phyloP scores from a whole-genome alignment of 2,888 invertebrate genomes.

The Fabriciana adippe region DNA sequence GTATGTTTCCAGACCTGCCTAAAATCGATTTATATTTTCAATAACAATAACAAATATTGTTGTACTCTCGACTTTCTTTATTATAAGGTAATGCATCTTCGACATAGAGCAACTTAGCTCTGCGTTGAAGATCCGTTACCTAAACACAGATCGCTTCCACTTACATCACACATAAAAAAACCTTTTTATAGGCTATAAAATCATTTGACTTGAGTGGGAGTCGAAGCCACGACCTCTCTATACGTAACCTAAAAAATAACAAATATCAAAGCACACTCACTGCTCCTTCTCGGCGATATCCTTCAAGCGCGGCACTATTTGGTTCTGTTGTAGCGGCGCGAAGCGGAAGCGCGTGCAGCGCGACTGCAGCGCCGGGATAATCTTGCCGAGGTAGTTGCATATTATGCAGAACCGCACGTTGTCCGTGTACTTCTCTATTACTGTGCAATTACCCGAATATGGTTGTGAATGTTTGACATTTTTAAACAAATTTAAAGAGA shows the following conservation, averaged over 20 bases:
- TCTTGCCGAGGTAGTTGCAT: constrained; percentile 98
- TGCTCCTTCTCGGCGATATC: constrained; percentile 91
- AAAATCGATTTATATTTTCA: no score
- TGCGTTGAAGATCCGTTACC: no score
- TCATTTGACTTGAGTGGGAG: not conserved
- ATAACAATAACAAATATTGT: no score
- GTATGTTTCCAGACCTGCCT: no score
- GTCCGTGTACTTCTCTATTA: constrained; percentile 99
- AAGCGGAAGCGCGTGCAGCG: constrained; percentile 98
- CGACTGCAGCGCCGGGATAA: constrained; percentile 99
- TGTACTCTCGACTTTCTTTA: no score
- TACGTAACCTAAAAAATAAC: not conserved
- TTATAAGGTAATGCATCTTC: no score
- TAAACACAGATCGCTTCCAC: no score
- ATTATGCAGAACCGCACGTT: constrained; percentile 99
- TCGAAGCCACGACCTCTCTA: not conserved
- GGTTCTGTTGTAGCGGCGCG: constrained; percentile 91
- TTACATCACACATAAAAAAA: no score
- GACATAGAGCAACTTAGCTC: no score
- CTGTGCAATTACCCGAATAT: constrained; percentile 69
- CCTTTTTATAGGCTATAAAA: not conserved
- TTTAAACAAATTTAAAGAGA: no score
- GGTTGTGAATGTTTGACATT: not conserved
- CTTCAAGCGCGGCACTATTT: constrained; percentile 94
- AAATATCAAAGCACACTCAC: constrained; percentile 76